phyloP scores from a whole-genome alignment of 1,140 invertebrate genomes.

The Bombus superbus region DNA sequence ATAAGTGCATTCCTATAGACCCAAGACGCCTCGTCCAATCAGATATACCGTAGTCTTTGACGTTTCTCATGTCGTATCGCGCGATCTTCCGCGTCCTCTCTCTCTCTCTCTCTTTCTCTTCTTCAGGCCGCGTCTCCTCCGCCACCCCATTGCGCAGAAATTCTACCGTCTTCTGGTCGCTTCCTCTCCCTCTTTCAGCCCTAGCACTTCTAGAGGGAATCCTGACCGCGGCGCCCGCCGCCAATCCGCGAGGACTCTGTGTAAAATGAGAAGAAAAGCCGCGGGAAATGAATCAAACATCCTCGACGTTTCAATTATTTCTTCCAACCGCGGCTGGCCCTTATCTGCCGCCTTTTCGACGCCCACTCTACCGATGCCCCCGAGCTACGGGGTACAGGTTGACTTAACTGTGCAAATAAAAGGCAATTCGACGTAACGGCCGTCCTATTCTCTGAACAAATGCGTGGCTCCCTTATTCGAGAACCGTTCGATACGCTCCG shows the following conservation, averaged over 20 bases:
- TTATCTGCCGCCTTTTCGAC: slow-evolving; percentile 40
- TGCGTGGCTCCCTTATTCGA: neutral
- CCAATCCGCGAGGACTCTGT: slow-evolving; percentile 64
- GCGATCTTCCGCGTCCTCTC: slow-evolving; percentile 68
- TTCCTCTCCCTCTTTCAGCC: slow-evolving; percentile 8
- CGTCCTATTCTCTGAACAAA: slow-evolving; percentile 22
- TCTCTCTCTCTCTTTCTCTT: slow-evolving; percentile 4
- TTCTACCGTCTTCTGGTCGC: slow-evolving; percentile 11
- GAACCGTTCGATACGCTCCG: slow-evolving; percentile 14
- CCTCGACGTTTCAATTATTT: slow-evolving; percentile 79
- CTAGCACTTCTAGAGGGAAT: slow-evolving; percentile 31
- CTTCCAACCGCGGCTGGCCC: slow-evolving; percentile 48
- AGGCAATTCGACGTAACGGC: slow-evolving; percentile 22
- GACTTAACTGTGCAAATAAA: slow-evolving; percentile 42
- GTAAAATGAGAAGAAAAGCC: slow-evolving; percentile 76
- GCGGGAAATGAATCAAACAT: slow-evolving; percentile 78
- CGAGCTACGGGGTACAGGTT: neutral
- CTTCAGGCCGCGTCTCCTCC: no score
- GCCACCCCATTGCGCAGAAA: neutral
- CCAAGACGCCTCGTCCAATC: slow-evolving; percentile 77
- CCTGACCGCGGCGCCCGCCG: slow-evolving; percentile 50
- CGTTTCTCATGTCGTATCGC: slow-evolving; percentile 81
- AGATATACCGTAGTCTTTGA: slow-evolving; percentile 80
- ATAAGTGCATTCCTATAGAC: slow-evolving; percentile 81
- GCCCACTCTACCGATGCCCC: neutral